phyloP scores from a whole-genome alignment of 2,113 vertebrate species.

The Ameiurus melas region DNA sequence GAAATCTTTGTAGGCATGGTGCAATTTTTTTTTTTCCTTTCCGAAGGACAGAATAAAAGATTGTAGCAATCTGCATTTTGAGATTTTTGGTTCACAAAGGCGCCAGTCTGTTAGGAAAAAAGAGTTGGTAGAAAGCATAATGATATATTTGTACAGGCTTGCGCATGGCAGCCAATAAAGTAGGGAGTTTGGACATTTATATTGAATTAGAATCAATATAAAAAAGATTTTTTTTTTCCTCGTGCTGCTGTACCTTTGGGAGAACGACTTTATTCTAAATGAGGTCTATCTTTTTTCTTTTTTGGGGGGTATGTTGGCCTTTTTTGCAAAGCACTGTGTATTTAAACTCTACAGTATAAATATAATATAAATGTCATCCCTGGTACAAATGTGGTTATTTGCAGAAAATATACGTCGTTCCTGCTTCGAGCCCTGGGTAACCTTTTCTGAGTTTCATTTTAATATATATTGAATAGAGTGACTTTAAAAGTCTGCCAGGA shows the following conservation, averaged over 20 bases:
- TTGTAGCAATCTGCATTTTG: not conserved
- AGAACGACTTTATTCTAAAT: not conserved
- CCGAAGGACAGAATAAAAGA: not conserved
- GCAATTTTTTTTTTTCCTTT: not conserved
- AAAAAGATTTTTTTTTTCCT: not conserved
- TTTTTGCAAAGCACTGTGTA: not conserved
- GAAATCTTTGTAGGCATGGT: not conserved
- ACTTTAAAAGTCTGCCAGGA: slow-evolving; percentile 36
- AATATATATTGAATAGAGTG: slow-evolving; percentile 53
- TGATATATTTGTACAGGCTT: not conserved
- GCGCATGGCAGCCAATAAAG: not conserved
- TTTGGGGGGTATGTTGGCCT: not conserved
- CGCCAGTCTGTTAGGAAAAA: not conserved
- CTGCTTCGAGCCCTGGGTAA: not conserved
- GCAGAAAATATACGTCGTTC: slow-evolving; percentile 10
- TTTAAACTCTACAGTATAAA: slow-evolving; percentile 18
- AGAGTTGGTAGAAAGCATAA: not conserved
- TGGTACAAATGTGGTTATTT: slow-evolving; percentile 35
- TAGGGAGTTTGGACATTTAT: not conserved
- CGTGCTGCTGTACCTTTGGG: not conserved
- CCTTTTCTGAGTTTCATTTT: slow-evolving; percentile 50
- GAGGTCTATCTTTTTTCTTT: not conserved
- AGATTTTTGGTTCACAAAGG: not conserved
- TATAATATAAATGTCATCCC: slow-evolving; percentile 40
- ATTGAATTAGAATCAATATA: not conserved